Evolutionary conservation across 2,888 invertebrate species (phyloP), one percentile per base, ranked within the genome.

Genomic region (Acanthosoma haemorrhoidale): DNA sequence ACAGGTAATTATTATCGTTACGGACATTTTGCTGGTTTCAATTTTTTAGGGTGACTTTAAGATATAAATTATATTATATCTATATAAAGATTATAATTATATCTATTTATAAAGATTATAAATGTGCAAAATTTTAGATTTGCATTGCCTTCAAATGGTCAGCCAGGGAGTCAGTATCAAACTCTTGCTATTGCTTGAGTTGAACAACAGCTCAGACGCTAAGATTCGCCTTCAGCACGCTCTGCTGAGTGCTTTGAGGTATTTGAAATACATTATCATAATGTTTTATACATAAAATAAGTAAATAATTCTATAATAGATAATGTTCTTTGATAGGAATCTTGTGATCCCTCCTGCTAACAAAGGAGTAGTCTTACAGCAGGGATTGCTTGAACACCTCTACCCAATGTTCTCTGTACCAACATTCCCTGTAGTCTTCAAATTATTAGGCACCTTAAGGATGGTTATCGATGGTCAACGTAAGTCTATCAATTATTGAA

Each of bases 381-480:
- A 86, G 74, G 92, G 92, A 4, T 82, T 94, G 70, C 83, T 94
- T 68, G 84, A 87, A 71, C 88, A 88, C 3, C 83, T 90, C 69
- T 82, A 91, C 77, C 89, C 90, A 0, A 86, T 90, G 84, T 78
- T 79, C 18, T 75, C 76, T 36, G 84, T 85, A 58, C 89, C 92
- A 71, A 88, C 88, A 69, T 80, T 81, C 73, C 88, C 91, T 29
- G 92, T 94, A 1, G 89, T 92, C 4, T 94, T 93, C 77, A 94
- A 94, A 80, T 82, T 95, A 72, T 79, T 95, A 64, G 94, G 93
- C 3, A 91, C 93, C 0, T 81, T 94, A 1, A 83, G 95, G 70
- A 92, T 95, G 88, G 85, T 92, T 41, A 88, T 94, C 1, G 93
- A 93, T 80, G 91, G 91, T 29, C 90, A 91, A 83, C 87, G 90